phyloP scores from a whole-genome alignment of 37 sponge, comb jelly and placozoan genomes.

The Crambe crambe region DNA sequence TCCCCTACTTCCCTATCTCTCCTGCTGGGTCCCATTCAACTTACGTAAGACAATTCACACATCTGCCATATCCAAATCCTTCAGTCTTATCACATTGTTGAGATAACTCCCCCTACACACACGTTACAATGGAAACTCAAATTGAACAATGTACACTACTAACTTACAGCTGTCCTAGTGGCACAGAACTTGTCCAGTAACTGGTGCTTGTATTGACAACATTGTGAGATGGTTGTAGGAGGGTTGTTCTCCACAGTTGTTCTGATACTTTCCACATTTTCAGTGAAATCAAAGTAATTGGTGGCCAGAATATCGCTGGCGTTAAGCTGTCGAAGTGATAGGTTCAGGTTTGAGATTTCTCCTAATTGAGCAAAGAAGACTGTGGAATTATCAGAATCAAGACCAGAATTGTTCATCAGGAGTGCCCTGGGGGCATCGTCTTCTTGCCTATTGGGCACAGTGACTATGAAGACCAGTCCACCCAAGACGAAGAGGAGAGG shows the following conservation, averaged over 20 bases:
- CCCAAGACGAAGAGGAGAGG: slow-evolving; percentile 81
- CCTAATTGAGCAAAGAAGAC: slow-evolving; percentile 13
- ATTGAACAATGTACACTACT: too few species aligned
- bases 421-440: background rate
- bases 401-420: slow-evolving; percentile 12
- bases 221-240: background rate
- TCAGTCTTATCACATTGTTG: background rate
- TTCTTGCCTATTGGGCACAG: slow-evolving; percentile 9
- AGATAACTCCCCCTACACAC: background rate
- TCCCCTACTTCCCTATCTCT: too few species aligned
- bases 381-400: background rate
- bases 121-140: too few species aligned
- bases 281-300: background rate
- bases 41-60: slow-evolving; percentile 43
- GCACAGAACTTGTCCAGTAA: slow-evolving; percentile 83
- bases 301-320: background rate
- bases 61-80: slow-evolving; percentile 42
- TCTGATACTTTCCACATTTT: background rate
- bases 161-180: slow-evolving; percentile 30
- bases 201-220: slow-evolving; percentile 67
- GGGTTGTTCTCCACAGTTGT: background rate
- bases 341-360: background rate
- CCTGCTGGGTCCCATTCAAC: too few species aligned
- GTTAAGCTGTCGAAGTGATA: too few species aligned
- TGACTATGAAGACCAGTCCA: slow-evolving; percentile 51